Evolutionary conservation across 2,113 vertebrate genomes (phyloP).

Genomic region (Pandion haliaetus): DNA sequence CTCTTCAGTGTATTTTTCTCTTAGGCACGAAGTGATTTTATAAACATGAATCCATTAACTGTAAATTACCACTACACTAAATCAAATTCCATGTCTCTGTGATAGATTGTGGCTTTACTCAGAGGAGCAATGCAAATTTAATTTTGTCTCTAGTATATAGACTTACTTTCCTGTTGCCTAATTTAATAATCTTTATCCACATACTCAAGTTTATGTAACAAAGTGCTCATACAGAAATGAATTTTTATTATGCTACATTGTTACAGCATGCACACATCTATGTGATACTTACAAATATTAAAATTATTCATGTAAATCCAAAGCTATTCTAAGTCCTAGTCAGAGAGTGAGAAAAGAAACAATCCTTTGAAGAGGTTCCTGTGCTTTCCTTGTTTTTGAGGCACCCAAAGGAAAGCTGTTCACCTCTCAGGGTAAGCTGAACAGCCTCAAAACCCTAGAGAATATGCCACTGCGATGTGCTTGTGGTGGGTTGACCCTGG

Average conservation of each 20-base stretch:
- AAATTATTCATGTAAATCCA: neutral
- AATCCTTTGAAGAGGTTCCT: neutral
- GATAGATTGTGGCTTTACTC: neutral
- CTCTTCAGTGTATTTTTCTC: neutral
- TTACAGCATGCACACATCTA: neutral
- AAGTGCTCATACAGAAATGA: neutral
- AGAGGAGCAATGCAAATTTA: neutral
- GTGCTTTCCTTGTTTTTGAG: neutral
- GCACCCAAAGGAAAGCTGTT: neutral
- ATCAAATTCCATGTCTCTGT: neutral
- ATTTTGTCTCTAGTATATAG: neutral
- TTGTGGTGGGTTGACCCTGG: neutral
- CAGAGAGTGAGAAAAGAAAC: neutral
- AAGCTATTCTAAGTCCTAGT: neutral
- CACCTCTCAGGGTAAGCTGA: neutral
- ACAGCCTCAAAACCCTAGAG: neutral
- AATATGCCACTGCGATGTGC: neutral
- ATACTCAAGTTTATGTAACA: neutral
- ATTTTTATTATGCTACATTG: neutral
- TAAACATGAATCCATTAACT: neutral
- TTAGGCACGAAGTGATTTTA: conserved; percentile 1
- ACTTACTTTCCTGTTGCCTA: neutral
- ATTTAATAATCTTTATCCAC: neutral
- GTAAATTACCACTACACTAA: neutral
- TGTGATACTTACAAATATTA: neutral